Evolutionary conservation across 2,113 vertebrate species (phyloP).

Genomic region (Mixornis gularis): DNA sequence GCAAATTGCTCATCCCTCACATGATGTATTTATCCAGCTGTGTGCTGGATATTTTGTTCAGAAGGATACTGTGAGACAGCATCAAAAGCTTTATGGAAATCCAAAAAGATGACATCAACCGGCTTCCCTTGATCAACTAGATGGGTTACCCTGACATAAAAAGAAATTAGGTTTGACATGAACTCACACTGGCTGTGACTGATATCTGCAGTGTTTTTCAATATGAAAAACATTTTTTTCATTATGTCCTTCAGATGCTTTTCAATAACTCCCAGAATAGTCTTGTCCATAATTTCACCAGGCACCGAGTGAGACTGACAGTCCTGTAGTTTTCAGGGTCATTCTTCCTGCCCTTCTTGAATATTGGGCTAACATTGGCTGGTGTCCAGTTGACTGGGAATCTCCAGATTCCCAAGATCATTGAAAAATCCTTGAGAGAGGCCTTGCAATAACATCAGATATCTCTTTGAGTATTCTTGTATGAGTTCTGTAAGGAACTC

Average conservation of each 20-base stretch:
- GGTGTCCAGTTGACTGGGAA: neutral
- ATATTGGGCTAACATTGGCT: neutral
- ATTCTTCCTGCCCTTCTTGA: neutral
- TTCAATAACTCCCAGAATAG: neutral
- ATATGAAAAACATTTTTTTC: too few relatives aligned
- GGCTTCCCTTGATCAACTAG: neutral
- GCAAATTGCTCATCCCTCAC: neutral
- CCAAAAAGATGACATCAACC: neutral
- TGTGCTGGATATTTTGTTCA: neutral
- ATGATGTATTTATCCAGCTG: neutral
- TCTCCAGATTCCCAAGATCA: neutral
- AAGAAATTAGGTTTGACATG: neutral
- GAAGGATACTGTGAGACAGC: neutral
- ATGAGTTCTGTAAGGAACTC: neutral
- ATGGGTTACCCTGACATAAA: neutral
- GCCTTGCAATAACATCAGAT: neutral
- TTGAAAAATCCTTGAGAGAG: neutral
- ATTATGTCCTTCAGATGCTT: neutral
- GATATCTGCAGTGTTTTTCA: neutral
- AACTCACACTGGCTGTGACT: accelerated
- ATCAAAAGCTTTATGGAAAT: neutral
- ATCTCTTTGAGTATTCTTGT: neutral
- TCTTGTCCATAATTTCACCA: neutral
- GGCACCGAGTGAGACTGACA: neutral
- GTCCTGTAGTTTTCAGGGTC: neutral